These are phyloP conservation scores for Drosophila mayri DNA, from an alignment of 1,140 invertebrate genomes.

Conservation along the genomic window DNA sequence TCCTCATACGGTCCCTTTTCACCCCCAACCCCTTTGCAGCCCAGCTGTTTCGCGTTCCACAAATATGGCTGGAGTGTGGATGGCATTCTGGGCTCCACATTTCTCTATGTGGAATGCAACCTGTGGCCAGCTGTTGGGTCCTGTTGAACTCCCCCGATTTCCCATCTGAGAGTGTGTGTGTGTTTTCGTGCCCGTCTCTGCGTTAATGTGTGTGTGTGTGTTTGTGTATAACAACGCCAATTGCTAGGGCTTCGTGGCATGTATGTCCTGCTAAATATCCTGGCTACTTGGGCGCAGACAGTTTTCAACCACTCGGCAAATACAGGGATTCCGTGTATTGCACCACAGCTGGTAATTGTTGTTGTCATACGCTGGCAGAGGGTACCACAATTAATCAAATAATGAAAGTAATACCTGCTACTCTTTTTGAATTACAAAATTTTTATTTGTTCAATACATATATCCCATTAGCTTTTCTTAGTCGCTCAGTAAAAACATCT, in stretches of 20 bases:
- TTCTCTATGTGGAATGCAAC: constrained; percentile 63
- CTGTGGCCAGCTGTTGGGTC: constrained; percentile 75
- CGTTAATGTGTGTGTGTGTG: background rate
- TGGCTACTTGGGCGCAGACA: constrained; percentile 45
- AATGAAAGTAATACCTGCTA: too few relatives aligned
- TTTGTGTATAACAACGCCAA: constrained; percentile 55
- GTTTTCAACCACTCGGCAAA: constrained; percentile 44
- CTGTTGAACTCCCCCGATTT: constrained; percentile 61
- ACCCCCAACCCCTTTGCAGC: constrained; percentile 22
- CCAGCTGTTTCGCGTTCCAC: constrained; percentile 73
- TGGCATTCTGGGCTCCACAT: constrained; percentile 36
- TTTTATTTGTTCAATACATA: background rate
- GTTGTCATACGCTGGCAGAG: constrained; percentile 30
- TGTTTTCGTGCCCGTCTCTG: background rate
- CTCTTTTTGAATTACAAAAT: background rate
- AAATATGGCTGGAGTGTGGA: constrained; percentile 61
- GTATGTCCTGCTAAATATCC: constrained; percentile 68
- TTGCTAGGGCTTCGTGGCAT: constrained; percentile 64
- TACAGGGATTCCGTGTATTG: constrained; percentile 28
- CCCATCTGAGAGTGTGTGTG: constrained; percentile 15
- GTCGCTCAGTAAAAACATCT: background rate
- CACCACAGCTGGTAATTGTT: constrained; percentile 74
- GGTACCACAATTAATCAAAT: too few relatives aligned
- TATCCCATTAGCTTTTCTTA: constrained; percentile 1
- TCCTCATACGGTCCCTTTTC: constrained; percentile 4